Evolutionary conservation across 2,113 vertebrate genomes (phyloP).

Genomic region (Arothron firmamentum): DNA sequence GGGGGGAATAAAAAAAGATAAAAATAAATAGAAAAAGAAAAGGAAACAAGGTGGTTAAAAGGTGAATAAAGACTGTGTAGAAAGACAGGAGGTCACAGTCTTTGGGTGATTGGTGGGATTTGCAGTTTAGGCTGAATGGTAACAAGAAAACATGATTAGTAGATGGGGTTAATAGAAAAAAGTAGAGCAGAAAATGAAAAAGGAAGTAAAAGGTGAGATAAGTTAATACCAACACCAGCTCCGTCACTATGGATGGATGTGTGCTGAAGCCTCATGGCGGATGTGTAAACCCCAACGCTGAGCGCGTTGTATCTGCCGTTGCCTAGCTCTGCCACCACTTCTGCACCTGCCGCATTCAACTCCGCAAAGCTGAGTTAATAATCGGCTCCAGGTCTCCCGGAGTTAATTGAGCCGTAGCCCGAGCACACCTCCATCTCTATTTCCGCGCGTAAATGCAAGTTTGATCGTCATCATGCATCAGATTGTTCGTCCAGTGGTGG

Average conservation of each 20-base stretch:
- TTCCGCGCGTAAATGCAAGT: constrained; percentile 38
- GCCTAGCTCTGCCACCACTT: constrained; percentile 37
- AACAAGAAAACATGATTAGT: not conserved
- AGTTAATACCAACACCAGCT: not conserved
- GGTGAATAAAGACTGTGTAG: not conserved
- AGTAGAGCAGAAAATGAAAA: constrained; percentile 3
- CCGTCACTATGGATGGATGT: too few species aligned
- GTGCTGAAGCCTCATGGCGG: not conserved
- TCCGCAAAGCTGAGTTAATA: constrained; percentile 58
- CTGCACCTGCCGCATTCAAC: constrained; percentile 32
- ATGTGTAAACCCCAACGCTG: not conserved
- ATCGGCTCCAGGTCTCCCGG: constrained; percentile 66
- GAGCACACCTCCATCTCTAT: constrained; percentile 59
- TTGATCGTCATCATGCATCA: too few species aligned
- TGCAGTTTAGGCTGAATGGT: not conserved
- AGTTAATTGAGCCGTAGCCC: constrained; percentile 63
- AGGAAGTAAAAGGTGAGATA: not conserved
- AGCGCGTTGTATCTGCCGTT: constrained; percentile 18
- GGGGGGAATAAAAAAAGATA: not conserved
- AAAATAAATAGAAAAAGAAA: constrained; percentile 20
- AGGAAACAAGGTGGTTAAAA: constrained; percentile 14
- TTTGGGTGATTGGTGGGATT: not conserved
- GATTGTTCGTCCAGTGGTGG: constrained; percentile 25
- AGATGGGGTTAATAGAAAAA: constrained; percentile 28
- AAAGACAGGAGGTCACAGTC: constrained; percentile 26